Percentiles rank a stretch among this genome's conserved stretches.
phyloP scores from a whole-genome alignment of 2,888 invertebrate genomes.

The Thecophora atra region DNA sequence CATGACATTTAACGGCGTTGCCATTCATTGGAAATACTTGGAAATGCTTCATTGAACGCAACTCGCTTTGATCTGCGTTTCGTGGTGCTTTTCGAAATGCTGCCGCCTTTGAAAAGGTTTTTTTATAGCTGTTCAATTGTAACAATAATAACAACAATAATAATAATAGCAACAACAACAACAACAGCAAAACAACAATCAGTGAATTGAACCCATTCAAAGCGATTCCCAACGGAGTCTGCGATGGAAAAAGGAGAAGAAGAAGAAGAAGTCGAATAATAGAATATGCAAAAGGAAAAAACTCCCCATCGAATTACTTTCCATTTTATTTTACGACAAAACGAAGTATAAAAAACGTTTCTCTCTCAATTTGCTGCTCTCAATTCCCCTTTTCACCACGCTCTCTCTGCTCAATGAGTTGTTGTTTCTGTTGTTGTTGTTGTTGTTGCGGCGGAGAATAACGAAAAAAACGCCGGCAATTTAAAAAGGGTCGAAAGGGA shows the following conservation, averaged over 20 bases:
- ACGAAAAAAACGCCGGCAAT: too few species aligned
- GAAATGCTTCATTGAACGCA: too few species aligned
- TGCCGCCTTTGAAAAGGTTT: too few species aligned
- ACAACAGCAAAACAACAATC: slow-evolving; percentile 10
- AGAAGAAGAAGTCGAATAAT: too few species aligned
- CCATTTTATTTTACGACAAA: slow-evolving; percentile 8
- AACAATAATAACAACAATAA: not conserved
- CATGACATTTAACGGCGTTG: slow-evolving; percentile 15
- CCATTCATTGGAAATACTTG: slow-evolving; percentile 14
- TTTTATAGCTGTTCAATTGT: not conserved
- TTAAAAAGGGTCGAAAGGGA: too few species aligned
- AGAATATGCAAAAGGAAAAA: slow-evolving; percentile 36
- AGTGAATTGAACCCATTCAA: slow-evolving; percentile 19
- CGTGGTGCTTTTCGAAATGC: not conserved
- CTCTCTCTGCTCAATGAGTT: too few species aligned
- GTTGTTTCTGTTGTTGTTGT: too few species aligned
- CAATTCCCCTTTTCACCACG: too few species aligned
- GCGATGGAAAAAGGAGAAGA: slow-evolving; percentile 36
- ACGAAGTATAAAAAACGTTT: not conserved
- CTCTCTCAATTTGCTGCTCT: too few species aligned
- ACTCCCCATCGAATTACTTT: slow-evolving; percentile 29
- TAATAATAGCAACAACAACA: not conserved
- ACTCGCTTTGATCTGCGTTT: not conserved
- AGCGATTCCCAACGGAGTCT: slow-evolving; percentile 44
- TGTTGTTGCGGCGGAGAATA: too few species aligned